Evolutionary conservation across 2,113 vertebrate genomes (phyloP).

Genomic region (Okapia johnstoni): DNA sequence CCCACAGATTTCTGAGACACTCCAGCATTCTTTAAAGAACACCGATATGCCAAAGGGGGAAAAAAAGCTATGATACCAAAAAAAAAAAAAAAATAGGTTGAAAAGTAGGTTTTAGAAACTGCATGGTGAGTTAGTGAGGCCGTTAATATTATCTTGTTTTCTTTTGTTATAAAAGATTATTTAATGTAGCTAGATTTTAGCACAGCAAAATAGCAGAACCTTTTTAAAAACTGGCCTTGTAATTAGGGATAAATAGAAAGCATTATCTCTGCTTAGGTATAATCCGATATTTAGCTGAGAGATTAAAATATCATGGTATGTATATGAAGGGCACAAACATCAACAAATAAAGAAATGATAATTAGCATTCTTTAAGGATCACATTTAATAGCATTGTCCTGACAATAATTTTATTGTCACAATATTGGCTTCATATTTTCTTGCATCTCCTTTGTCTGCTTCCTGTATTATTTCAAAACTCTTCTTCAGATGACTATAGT

Average conservation of each 20-base stretch:
- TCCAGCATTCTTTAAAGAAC: background rate
- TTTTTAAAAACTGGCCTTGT: background rate
- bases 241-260: background rate
- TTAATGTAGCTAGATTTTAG: background rate
- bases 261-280: background rate
- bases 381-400: background rate
- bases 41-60: background rate
- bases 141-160: background rate
- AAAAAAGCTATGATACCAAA: background rate
- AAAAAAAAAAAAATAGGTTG: background rate
- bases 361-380: background rate
- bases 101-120: background rate
- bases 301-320: conserved; percentile 13
- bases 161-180: background rate
- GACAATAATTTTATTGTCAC: background rate
- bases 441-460: background rate
- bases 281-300: background rate
- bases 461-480: background rate
- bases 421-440: background rate
- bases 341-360: conserved; percentile 29
- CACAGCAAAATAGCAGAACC: background rate
- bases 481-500: background rate
- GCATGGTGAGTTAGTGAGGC: background rate
- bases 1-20: background rate
- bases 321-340: conserved; percentile 28